phyloP scores from a whole-genome alignment of 2,113 vertebrate species.

The Sphaerodactylus townsendi region DNA sequence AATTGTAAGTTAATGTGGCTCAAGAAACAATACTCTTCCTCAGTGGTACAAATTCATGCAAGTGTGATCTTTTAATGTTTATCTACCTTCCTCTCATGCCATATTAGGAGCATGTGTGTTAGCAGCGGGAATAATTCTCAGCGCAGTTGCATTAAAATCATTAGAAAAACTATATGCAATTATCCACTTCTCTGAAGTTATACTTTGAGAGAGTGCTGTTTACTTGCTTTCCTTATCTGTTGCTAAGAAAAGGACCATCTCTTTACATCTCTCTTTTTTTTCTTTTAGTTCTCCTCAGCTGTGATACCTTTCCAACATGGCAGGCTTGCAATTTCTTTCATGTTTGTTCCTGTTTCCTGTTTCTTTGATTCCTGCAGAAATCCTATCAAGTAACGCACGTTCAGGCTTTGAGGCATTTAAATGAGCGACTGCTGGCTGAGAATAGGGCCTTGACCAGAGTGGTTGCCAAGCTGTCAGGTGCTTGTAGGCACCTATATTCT shows the following conservation, averaged over 20 bases:
- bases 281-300: slow-evolving; percentile 45
- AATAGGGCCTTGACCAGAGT: slow-evolving; percentile 97
- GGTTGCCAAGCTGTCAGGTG: slow-evolving; percentile 92
- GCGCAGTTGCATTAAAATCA: slow-evolving; percentile 59
- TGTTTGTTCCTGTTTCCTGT: slow-evolving; percentile 66
- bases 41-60: neutral
- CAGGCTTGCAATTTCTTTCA: slow-evolving; percentile 49
- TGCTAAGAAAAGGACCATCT: slow-evolving; percentile 35
- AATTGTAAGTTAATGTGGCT: neutral
- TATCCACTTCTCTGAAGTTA: slow-evolving; percentile 53
- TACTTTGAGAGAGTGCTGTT: slow-evolving; percentile 61
- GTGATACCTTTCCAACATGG: slow-evolving; percentile 51
- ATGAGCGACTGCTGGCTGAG: slow-evolving; percentile 95
- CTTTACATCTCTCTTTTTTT: slow-evolving; percentile 35
- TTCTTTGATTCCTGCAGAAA: slow-evolving; percentile 88
- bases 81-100: neutral
- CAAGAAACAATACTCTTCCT: neutral
- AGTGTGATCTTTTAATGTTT: neutral
- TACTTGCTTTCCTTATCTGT: slow-evolving; percentile 56
- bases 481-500: slow-evolving; percentile 86
- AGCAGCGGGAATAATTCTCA: slow-evolving; percentile 58
- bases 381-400: slow-evolving; percentile 97
- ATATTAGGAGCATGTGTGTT: neutral
- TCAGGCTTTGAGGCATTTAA: slow-evolving; percentile 92
- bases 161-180: slow-evolving; percentile 61